Conservation (phyloP, 2,113 vertebrate genomes). For the Geococcyx californianus region DNA sequence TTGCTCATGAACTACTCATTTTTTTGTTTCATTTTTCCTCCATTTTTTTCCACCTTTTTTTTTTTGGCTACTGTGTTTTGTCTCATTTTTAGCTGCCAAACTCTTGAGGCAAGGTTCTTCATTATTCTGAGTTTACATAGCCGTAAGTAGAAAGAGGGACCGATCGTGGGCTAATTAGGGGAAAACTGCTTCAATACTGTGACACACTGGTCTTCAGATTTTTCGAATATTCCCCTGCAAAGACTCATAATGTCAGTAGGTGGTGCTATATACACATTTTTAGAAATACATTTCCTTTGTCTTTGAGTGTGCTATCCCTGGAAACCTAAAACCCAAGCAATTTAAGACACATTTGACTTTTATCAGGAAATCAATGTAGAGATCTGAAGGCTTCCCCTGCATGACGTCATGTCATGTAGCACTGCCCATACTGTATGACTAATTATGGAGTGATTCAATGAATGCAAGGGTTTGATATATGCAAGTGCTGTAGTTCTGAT, state of each 20-base stretch:
- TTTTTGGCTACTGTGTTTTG: neutral
- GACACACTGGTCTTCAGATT: neutral
- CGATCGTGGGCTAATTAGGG: rapidly evolving
- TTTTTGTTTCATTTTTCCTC: neutral
- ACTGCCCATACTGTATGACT: neutral
- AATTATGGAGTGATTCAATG: neutral
- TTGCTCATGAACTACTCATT: neutral
- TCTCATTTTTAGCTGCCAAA: neutral
- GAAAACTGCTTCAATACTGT: neutral
- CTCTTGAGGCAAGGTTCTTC: neutral
- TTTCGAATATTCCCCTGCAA: neutral
- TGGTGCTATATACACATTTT: conserved; percentile 43
- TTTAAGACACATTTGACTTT: neutral
- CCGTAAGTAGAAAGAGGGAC: neutral
- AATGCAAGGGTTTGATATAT: neutral
- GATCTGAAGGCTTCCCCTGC: neutral
- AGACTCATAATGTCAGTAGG: neutral
- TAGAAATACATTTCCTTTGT: neutral
- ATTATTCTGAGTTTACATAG: neutral
- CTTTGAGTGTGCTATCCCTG: neutral
- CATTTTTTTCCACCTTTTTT: neutral
- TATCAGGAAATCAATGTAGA: neutral
- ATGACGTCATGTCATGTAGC: neutral
- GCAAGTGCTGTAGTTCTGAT: neutral
- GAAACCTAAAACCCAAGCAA: neutral